These are phyloP conservation scores for Zelleria hepariella DNA, from an alignment of 2,888 invertebrate species.

Conservation along the genomic window DNA sequence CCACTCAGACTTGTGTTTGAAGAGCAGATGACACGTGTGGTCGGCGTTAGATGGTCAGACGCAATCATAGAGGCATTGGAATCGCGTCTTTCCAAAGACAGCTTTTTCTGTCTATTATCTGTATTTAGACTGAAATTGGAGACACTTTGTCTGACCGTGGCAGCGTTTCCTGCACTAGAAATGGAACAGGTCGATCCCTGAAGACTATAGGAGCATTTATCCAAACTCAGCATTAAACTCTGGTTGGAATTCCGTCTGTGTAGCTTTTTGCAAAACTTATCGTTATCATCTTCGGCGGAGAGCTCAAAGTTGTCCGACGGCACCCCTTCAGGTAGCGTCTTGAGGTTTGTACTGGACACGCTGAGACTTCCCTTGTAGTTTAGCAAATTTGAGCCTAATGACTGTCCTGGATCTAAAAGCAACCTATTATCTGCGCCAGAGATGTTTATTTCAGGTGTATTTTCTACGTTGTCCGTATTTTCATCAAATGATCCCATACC, in stretches of 20 bases:
- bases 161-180: conserved; percentile 53
- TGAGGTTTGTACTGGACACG: conserved; percentile 79
- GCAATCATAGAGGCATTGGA: conserved; percentile 89
- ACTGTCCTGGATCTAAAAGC: conserved; percentile 40
- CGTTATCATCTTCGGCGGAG: conserved; percentile 45
- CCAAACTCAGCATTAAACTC: conserved; percentile 69
- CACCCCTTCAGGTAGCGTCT: conserved; percentile 80
- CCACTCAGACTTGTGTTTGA: conserved; percentile 59
- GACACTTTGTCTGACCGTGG: conserved; percentile 55
- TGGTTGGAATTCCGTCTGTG: conserved; percentile 75
- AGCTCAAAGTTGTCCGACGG: conserved; percentile 76
- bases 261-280: conserved; percentile 54
- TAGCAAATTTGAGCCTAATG: conserved; percentile 68
- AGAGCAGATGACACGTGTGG: conserved; percentile 59
- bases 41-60: conserved; percentile 48
- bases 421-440: conserved; percentile 34
- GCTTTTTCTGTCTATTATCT: conserved; percentile 67
- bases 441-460: conserved; percentile 51
- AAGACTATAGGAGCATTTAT: conserved; percentile 45
- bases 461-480: conserved; percentile 51
- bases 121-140: conserved; percentile 62
- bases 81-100: conserved; percentile 85
- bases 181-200: conserved; percentile 70
- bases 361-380: conserved; percentile 75
- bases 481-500: conserved; percentile 67